Base-by-base conservation (phyloP, 37 sponge, comb jelly and placozoan species). In the Cladorhizidae sp. region DNA sequence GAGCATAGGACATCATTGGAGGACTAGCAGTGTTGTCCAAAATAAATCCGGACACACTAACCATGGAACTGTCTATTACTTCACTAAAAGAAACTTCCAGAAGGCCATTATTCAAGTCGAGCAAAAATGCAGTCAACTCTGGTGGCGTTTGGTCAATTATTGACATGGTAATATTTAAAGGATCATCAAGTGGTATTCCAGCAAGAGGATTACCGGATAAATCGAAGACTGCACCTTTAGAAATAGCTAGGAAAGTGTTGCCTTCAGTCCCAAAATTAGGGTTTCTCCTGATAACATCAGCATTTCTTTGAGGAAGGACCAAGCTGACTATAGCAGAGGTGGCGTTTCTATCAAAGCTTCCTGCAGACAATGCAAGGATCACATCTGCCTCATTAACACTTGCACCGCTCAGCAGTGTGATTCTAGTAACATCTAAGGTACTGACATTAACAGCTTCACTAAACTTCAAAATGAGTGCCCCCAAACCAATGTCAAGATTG, bases 31-130 rank as follows among this genome's bases (percentile, higher is more conserved):
- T 39, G 51, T 87, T 54, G n/a, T 51, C 68, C 0, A 96, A 64
- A 39, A 67, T 79, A 57, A 96, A 84, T 36, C 79, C 52, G 3
- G 79, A 0, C 3, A 86, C 58, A n/a, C 43, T 62, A 9, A 93
- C 88, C 49, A 79, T 74, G 40, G 9, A 20, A 71, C 79, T 77
- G n/a, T 73, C 32, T 6, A 96, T 72, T 0, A 92, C 82, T 80
- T 96, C 97, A 84, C 85, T 65, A 71, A 96, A 93, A 8, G 94
- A 80, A 3, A 93, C 40, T 40, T 65, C 64, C 17, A 96, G 84
- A 22, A 85, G 38, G 15, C 91, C 91, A 50, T 39, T 69, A 65
- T 93, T 93, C 57, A 96, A 54, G 57, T 96, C 97, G 8, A 96
- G 81, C 20, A 68, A 64, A 63, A 86, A 93, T 42, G 25, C 64